Evolutionary conservation across 2,797 vertebrate genomes (phyloP), one percentile per base, ranked within the genome.

Genomic region (Malacoctenus gilli): DNA sequence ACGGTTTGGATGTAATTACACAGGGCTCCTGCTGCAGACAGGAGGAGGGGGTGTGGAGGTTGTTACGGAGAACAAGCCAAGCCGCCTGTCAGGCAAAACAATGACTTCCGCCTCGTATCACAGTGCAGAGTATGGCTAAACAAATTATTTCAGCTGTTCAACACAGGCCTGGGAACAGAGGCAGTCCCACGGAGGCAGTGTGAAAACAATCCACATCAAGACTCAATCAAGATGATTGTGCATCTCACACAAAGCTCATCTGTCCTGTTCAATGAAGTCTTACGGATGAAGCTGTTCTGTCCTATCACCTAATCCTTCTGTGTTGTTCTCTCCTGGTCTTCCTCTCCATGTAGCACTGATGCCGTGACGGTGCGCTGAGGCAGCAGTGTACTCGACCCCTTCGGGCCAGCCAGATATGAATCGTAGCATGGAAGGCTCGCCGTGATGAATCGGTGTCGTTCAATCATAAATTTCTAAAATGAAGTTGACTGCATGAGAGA

Each of bases 1-100:
- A 68, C 23, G 48, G 69, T 74, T 62, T 78, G 82, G 79, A 83
- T 85, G 84, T 82, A 86, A 90, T 88, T 85, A 82, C 77, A 81
- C 70, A 75, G 79, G 47, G 70, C 64, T 32, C 30, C 30, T 32
- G 30, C 30, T 77, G 84, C 79, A 85, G 80, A 80, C 63, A 47
- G 59, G 25, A 54, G 30, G 30, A 7, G 30, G 23, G 23, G 23
- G 23, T 25, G 23, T 25, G 23, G 30, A 32, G 54, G 71, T 44
- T 71, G 70, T 60, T 76, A 54, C 35, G n/a, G 37, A 40, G 61
- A 78, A 70, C 77, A 75, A 83, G 58, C 59, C 39, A 58, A 75
- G 75, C 72, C 2, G 58, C 59, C 68, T 80, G 77, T 76, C 78
- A 80, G 67, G 25, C 62, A 59, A 68, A 79, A 82, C 78, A 82